Evolutionary conservation across 2,888 invertebrate species (phyloP).

Genomic region (Eucera pruinosa): DNA sequence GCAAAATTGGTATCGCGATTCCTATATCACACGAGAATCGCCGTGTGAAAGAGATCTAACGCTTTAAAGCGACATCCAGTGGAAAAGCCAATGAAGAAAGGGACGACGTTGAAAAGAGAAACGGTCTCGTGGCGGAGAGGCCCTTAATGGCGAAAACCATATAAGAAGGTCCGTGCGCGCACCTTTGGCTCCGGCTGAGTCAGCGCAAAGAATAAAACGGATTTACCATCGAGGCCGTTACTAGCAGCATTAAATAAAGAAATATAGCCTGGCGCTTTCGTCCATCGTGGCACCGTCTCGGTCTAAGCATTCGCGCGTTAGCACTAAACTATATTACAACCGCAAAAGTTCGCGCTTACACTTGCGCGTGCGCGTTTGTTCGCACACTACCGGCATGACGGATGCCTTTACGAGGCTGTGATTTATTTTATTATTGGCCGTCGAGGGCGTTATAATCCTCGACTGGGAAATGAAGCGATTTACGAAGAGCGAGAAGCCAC

Average conservation of each 20-base stretch:
- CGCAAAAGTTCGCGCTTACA: constrained; percentile 70
- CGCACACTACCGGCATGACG: constrained; percentile 71
- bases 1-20: no score
- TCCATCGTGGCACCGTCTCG: constrained; percentile 71
- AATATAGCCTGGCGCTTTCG: constrained; percentile 79
- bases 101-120: background rate
- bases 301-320: constrained; percentile 79
- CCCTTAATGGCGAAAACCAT: constrained; percentile 50
- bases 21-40: no score
- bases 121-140: constrained; percentile 14
- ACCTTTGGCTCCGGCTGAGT: constrained; percentile 75
- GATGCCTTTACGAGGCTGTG: constrained; percentile 81
- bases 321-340: constrained; percentile 81
- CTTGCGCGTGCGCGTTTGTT: constrained; percentile 38
- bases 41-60: no score
- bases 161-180: constrained; percentile 43
- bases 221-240: constrained; percentile 80
- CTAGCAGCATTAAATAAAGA: constrained; percentile 82
- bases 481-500: constrained; percentile 57
- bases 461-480: constrained; percentile 78
- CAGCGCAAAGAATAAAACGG: constrained; percentile 80
- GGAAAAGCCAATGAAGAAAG: constrained; percentile 19
- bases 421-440: constrained; percentile 81
- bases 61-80: constrained; percentile 10
- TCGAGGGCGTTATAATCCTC: constrained; percentile 73